Percentiles rank a stretch among this genome's conserved stretches.
Evolutionary conservation across 2,888 invertebrate species (phyloP).

Genomic region (Kuschelorhynchus macadamiae): DNA sequence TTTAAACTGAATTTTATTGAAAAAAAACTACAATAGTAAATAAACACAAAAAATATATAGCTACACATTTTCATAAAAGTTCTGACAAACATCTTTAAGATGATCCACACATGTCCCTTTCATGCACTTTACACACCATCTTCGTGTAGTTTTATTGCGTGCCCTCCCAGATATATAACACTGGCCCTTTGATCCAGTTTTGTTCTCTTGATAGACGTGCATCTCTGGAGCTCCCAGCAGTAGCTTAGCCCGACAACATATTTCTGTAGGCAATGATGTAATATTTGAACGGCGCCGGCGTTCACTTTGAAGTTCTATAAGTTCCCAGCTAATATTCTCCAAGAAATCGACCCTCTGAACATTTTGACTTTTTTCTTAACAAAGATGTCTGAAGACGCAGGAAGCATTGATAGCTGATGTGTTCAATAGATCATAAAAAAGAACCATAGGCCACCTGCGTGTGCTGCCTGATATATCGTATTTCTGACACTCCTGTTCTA

Average conservation of each 20-base stretch:
- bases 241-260: background rate
- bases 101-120: background rate
- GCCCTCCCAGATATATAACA: background rate
- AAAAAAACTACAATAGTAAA: no score
- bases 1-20: no score
- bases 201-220: background rate
- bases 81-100: no score
- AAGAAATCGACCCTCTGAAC: constrained; percentile 4
- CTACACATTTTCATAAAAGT: no score
- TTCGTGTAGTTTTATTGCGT: constrained; percentile 1
- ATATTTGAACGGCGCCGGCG: background rate
- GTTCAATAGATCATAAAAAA: no score
- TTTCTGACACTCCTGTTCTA: no score
- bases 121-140: constrained; percentile 6
- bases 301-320: background rate
- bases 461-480: no score
- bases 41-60: no score
- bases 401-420: no score
- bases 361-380: no score
- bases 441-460: no score
- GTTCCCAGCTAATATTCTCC: constrained; percentile 1
- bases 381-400: no score
- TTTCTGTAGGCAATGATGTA: background rate
- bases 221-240: background rate
- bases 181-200: background rate